Evolutionary conservation across 2,113 vertebrate genomes (phyloP).

Genomic region (Carassius gibelio): DNA sequence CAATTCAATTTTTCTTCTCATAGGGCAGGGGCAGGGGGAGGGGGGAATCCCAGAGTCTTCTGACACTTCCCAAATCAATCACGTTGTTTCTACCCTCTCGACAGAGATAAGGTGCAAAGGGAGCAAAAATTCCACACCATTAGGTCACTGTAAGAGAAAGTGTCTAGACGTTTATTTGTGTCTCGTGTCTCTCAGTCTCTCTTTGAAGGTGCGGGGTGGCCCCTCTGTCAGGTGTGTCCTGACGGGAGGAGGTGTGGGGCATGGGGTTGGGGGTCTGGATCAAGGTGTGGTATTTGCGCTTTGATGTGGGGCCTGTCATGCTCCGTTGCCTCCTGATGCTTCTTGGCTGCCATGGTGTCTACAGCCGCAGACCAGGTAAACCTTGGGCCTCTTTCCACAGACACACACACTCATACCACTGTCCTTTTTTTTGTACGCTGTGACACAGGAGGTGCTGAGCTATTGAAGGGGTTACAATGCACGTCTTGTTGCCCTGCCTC

Average conservation of each 20-base stretch:
- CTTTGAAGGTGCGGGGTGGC: slow-evolving; percentile 85
- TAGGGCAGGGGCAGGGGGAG: not conserved
- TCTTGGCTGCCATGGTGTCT: slow-evolving; percentile 84
- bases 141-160: slow-evolving; percentile 78
- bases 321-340: slow-evolving; percentile 75
- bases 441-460: slow-evolving; percentile 55
- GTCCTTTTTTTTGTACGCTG: slow-evolving; percentile 39
- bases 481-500: slow-evolving; percentile 58
- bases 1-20: slow-evolving; percentile 3
- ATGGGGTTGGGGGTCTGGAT: slow-evolving; percentile 75
- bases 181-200: slow-evolving; percentile 60
- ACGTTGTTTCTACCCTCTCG: slow-evolving; percentile 27
- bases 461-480: slow-evolving; percentile 52
- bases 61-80: slow-evolving; percentile 54
- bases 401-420: not conserved
- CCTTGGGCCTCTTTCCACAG: slow-evolving; percentile 48
- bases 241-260: slow-evolving; percentile 23
- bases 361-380: slow-evolving; percentile 80
- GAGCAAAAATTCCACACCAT: slow-evolving; percentile 63
- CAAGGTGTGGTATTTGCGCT: slow-evolving; percentile 81
- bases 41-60: slow-evolving; percentile 20
- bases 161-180: slow-evolving; percentile 82
- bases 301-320: slow-evolving; percentile 82
- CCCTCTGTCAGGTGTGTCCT: slow-evolving; percentile 64
- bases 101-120: slow-evolving; percentile 54